Evolutionary conservation across 2,113 vertebrate species (phyloP), one percentile per base, ranked within the genome.

Genomic region (Acanthisitta chloris): DNA sequence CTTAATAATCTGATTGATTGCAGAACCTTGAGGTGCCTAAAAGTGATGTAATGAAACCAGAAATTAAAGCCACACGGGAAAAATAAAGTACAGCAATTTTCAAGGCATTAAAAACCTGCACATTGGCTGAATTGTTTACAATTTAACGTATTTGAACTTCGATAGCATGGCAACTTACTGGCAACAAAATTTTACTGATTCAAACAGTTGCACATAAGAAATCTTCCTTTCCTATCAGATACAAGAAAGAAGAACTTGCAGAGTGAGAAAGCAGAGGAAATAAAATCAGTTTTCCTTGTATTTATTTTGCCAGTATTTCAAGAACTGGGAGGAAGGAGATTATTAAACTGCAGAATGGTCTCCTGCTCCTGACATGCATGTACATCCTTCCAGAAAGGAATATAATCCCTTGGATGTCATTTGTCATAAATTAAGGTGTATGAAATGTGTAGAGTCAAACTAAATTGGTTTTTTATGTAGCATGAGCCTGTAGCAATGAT

Each of bases 1-100:
- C 20, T 78, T 92, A 92, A 94, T 93, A 96, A 81, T 78, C 45
- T 62, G 55, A 97, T 87, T 24, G n/a, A 70, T 15, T 88, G 42
- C 24, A 96, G 73, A 78, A 90, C 45, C 36, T 74, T 84, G 67
- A 93, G 33, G 45, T 96, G 58, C 25, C 24, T 81, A 58, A 94
- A 94, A 95, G 81, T 61, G 69, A 76, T 28, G 8, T 21, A 95
- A 84, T 70, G 87, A 34, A 95, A 96, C 65, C 52, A 42, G 81
- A 91, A 86, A 17, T 21, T 45, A 74, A 52, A 58, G 48, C 40
- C 72, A 52, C 87, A 96, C 72, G 21, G 1, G 8, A 1, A 26
- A 51, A 49, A 19, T 23, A 46, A 42, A 5, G 6, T 28, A 48
- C 12, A 73, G 21, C 8, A 67, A 23, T 79, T 86, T 92, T 42